These are phyloP conservation scores for Vireo altiloquus DNA, from an alignment of 2,113 vertebrate species.

Conservation along the genomic window DNA sequence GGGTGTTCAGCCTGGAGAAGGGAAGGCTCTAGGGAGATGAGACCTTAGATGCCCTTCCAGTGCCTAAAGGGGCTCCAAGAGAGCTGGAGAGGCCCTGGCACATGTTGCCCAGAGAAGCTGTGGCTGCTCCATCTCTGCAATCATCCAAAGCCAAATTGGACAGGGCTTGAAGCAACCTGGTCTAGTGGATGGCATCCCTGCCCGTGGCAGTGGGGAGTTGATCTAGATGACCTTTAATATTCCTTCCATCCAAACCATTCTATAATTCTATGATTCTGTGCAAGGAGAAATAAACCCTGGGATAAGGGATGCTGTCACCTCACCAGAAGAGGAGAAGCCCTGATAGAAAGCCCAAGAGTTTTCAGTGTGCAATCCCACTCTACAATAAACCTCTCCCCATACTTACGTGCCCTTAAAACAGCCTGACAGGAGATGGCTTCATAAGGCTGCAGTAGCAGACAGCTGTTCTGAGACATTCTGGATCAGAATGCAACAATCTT, in stretches of 20 bases:
- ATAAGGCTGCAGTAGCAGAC: neutral
- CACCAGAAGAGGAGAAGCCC: neutral
- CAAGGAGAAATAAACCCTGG: neutral
- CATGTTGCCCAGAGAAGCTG: neutral
- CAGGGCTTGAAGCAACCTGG: neutral
- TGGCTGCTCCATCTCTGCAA: neutral
- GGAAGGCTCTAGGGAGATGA: neutral
- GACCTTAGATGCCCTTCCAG: neutral
- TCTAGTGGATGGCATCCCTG: neutral
- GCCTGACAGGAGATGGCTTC: neutral
- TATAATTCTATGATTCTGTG: neutral
- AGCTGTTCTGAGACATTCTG: neutral
- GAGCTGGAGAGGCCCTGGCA: neutral
- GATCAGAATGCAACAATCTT: neutral
- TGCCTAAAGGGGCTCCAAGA: neutral
- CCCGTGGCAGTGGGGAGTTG: neutral
- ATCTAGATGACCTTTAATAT: neutral
- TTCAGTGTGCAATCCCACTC: neutral
- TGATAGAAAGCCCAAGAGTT: neutral
- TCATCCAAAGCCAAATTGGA: neutral
- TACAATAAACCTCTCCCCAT: neutral
- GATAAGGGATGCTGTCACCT: neutral
- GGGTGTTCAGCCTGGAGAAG: neutral
- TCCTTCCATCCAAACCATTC: neutral
- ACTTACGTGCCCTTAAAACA: neutral